Conservation (phyloP, 2,797 vertebrate species). For the Acanthopagrus latus region DNA sequence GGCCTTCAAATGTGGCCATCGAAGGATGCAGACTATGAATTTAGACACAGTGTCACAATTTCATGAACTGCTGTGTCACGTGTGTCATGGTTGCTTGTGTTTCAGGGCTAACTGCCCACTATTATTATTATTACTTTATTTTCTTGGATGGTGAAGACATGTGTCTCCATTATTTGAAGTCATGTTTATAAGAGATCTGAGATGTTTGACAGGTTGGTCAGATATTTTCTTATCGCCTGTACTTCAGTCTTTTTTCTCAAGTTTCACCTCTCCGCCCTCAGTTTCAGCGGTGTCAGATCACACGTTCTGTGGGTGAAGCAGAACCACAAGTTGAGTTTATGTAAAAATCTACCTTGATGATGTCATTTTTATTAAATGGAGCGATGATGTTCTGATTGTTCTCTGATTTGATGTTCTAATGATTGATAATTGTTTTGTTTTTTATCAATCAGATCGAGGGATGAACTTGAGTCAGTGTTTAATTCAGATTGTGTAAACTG, state of each 20-base stretch:
- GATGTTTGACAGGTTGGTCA: background rate
- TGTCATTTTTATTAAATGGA: conserved; percentile 43
- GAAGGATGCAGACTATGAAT: no score
- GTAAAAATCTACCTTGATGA: conserved; percentile 17
- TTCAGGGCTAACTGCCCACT: background rate
- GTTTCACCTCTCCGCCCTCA: background rate
- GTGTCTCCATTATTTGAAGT: conserved; percentile 4
- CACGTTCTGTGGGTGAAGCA: background rate
- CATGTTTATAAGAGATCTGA: conserved; percentile 3
- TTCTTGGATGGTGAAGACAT: conserved; percentile 1
- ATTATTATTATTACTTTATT: conserved; percentile 6
- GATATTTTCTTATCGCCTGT: conserved; percentile 2
- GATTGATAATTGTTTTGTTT: background rate
- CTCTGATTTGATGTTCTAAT: conserved; percentile 26
- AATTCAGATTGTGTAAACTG: background rate
- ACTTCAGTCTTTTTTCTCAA: background rate
- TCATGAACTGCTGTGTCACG: no score
- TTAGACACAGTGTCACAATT: no score
- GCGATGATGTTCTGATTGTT: background rate
- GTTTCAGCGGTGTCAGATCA: background rate
- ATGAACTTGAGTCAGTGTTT: background rate
- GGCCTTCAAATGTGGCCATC: no score
- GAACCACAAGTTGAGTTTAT: conserved; percentile 16
- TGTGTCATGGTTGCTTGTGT: no score
- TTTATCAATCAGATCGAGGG: conserved; percentile 15